Base-by-base conservation (phyloP, 2,888 invertebrate species). In the Listrodromus nycthemerus region DNA sequence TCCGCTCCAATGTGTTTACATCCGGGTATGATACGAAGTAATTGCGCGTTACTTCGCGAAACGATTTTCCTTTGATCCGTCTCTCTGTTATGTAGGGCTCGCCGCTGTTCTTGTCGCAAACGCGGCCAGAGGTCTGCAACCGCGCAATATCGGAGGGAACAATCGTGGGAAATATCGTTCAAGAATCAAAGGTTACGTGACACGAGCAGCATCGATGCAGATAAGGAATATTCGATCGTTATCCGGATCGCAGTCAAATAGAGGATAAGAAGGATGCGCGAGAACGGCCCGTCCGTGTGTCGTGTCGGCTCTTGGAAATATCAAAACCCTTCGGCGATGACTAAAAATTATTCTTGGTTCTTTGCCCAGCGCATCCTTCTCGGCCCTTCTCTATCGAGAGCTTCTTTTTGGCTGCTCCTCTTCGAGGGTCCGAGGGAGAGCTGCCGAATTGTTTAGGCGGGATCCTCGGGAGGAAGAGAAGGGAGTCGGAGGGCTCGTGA, bases 391-490 rank as follows among this genome's bases (percentile, higher is more conserved):
- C 37, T 52, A 61, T 78, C 67, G 67, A 61, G 66, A 67, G 52
- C 79, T 74, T 78, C 78, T 66, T 71, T 58, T 67, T 65, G 50
- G 58, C 37, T 63, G 75, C 76, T 84, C 71, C 84, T 82, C 86
- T 82, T 86, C 85, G 83, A 82, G 83, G 8, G 33, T 33, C 33
- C 33, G 33, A 33, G 1, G 37, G 37, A 37, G 37, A 37, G 73
- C 83, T 77, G 19, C 55, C 5, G 33, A 13, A 6, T 37, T 21
- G 78, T 63, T 52, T n/a, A 37, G 37, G 61, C 66, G 27, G 66
- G 71, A 48, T 37, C 80, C 33, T 50, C 48, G 50, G 30, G 50
- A 50, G n/a, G 50, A 16, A n/a, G 50, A 0, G 50, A 27, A 27
- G 6, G 21, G 41, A 48, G 30, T 16, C 65, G 37, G 41, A 37